A percentile compares a stretch with the other conserved stretches of the same genome.
These are phyloP conservation scores for Phalangium opilio DNA, from an alignment of 2,888 invertebrate species.

Conservation along the genomic window DNA sequence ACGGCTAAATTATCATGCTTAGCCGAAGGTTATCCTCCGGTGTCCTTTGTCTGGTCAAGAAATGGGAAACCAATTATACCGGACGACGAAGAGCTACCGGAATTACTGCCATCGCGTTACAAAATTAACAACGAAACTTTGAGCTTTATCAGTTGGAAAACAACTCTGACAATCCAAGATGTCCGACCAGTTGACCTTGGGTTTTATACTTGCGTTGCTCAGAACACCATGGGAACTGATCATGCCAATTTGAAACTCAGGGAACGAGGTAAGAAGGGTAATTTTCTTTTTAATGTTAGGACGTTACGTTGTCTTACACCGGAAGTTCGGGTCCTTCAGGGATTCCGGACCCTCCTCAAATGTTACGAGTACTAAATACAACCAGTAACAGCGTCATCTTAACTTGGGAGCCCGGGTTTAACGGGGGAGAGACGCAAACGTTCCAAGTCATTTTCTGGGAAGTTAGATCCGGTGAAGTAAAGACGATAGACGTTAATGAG, in stretches of 20 bases:
- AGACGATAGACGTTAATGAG: constrained; percentile 60
- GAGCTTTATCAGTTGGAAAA: constrained; percentile 62
- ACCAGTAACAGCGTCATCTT: constrained; percentile 72
- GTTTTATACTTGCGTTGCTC: constrained; percentile 70
- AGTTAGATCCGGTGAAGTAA: constrained; percentile 21
- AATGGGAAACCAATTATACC: constrained; percentile 46
- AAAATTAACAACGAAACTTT: constrained; percentile 48
- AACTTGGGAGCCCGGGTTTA: constrained; percentile 84
- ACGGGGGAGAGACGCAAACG: constrained; percentile 71
- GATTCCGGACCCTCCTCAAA: constrained; percentile 31
- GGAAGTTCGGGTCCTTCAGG: too few species aligned
- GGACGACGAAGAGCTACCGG: background rate
- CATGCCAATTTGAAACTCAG: constrained; percentile 61
- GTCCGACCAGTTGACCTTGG: constrained; percentile 76
- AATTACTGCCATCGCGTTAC: constrained; percentile 60
- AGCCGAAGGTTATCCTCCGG: constrained; percentile 63
- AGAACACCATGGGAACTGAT: constrained; percentile 70
- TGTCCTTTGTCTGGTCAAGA: constrained; percentile 70
- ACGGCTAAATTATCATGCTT: constrained; percentile 45
- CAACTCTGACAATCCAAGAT: constrained; percentile 59
- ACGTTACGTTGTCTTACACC: too few species aligned
- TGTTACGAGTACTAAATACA: constrained; percentile 50
- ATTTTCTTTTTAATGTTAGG: background rate
- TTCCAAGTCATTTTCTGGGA: constrained; percentile 58
- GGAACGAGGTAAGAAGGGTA: constrained; percentile 44